Conservation (phyloP, 2,113 vertebrate species). For the Myotis davidii region DNA sequence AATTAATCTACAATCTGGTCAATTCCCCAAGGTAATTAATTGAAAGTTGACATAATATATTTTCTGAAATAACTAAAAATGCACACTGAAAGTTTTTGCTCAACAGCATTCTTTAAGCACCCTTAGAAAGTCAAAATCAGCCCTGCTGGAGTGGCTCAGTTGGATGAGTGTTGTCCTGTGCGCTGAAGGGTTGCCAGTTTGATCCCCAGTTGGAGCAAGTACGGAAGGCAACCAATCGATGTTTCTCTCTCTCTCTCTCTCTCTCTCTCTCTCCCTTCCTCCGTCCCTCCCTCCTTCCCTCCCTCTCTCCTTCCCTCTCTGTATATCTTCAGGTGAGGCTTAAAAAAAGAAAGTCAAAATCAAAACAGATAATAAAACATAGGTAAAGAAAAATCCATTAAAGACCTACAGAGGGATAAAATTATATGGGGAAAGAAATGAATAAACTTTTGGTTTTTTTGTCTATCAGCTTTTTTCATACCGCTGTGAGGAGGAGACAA, state of each 20-base stretch:
- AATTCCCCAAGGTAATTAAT: background rate
- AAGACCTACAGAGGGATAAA: background rate
- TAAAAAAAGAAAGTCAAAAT: background rate
- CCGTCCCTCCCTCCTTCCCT: too few relatives aligned
- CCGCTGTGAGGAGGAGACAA: background rate
- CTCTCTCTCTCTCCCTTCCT: too few relatives aligned
- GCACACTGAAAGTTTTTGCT: background rate
- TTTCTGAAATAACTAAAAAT: constrained; percentile 32
- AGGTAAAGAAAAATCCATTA: background rate
- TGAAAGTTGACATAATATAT: background rate
- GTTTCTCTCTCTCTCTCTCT: too few relatives aligned
- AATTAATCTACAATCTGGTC: constrained; percentile 16
- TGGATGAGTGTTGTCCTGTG: background rate
- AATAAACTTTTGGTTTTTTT: background rate
- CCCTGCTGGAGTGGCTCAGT: background rate
- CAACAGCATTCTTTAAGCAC: background rate
- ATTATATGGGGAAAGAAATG: background rate
- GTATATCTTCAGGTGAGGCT: too few relatives aligned
- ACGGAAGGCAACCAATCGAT: background rate
- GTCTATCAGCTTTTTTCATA: background rate
- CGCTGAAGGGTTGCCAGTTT: background rate
- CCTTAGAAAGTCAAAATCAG: background rate
- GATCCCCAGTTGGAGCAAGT: background rate
- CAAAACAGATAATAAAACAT: constrained; percentile 43
- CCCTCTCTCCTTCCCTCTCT: too few relatives aligned